Evolutionary conservation across 2,113 vertebrate species (phyloP).

Genomic region (Tetrao urogallus): DNA sequence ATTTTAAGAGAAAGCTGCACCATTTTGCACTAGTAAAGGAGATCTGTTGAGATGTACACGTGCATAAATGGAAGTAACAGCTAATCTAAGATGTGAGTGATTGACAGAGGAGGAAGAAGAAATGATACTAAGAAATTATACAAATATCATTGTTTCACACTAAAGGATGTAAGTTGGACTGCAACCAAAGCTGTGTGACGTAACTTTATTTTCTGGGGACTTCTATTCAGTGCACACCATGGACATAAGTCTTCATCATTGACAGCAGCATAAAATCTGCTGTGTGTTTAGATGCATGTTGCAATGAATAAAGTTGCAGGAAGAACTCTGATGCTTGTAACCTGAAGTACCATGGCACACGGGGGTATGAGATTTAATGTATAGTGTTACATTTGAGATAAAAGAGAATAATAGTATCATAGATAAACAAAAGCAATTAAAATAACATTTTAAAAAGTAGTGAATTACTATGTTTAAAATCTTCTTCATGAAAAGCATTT

Average conservation of each 20-base stretch:
- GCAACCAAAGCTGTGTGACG: not conserved
- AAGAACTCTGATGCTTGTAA: not conserved
- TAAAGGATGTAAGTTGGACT: not conserved
- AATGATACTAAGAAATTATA: not conserved
- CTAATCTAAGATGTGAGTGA: not conserved
- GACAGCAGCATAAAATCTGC: not conserved
- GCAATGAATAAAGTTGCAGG: not conserved
- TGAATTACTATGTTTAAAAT: not conserved
- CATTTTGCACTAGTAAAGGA: not conserved
- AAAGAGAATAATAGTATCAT: not conserved
- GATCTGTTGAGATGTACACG: not conserved
- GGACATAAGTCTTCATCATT: not conserved
- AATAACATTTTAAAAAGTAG: not conserved
- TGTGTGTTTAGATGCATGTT: not conserved
- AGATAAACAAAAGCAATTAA: not conserved
- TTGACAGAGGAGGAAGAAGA: not conserved
- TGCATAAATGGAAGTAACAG: not conserved
- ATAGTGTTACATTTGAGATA: not conserved
- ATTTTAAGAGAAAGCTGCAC: not conserved
- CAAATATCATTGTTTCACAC: not conserved
- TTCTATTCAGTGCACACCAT: not conserved
- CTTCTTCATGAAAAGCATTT: not conserved
- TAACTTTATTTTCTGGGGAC: not conserved
- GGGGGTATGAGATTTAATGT: not conserved
- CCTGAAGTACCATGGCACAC: not conserved